Percentiles rank a stretch among this genome's conserved stretches.
Evolutionary conservation across 2,113 vertebrate genomes (phyloP).

Genomic region (Hyaena hyaena): DNA sequence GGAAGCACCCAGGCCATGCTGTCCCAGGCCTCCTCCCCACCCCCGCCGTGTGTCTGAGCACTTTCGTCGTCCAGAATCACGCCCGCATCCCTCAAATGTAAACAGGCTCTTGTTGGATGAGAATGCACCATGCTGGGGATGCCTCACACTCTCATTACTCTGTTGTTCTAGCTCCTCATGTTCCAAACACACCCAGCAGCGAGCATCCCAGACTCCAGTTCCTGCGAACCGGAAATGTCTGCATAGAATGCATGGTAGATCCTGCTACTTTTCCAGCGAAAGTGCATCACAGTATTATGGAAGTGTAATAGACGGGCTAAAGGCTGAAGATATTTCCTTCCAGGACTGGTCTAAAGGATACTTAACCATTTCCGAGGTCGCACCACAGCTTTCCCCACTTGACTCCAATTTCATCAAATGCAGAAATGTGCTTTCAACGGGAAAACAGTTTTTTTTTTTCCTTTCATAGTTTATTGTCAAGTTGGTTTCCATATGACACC

Average conservation of each 20-base stretch:
- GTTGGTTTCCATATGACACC: too few species aligned
- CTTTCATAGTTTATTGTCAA: too few species aligned
- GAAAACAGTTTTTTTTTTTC: not conserved
- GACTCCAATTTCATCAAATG: too few species aligned
- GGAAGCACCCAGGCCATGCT: accelerated
- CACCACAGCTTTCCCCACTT: too few species aligned
- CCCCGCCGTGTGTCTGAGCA: accelerated
- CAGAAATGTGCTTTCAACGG: not conserved
- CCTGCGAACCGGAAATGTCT: not conserved
- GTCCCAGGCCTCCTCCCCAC: too few species aligned
- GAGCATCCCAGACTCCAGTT: not conserved
- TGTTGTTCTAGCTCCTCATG: accelerated
- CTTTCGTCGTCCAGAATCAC: accelerated
- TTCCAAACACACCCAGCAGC: not conserved
- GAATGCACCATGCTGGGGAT: too few species aligned
- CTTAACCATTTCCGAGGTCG: not conserved
- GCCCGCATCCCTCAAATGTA: accelerated
- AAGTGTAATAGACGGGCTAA: not conserved
- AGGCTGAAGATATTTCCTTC: too few species aligned
- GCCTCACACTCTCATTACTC: accelerated
- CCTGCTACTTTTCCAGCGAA: not conserved
- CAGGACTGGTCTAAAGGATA: not conserved
- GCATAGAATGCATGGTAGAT: too few species aligned
- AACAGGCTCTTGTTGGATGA: too few species aligned
- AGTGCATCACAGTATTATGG: too few species aligned